Base-by-base conservation (phyloP, 2,888 invertebrate species). In the Drosophila falleni region DNA sequence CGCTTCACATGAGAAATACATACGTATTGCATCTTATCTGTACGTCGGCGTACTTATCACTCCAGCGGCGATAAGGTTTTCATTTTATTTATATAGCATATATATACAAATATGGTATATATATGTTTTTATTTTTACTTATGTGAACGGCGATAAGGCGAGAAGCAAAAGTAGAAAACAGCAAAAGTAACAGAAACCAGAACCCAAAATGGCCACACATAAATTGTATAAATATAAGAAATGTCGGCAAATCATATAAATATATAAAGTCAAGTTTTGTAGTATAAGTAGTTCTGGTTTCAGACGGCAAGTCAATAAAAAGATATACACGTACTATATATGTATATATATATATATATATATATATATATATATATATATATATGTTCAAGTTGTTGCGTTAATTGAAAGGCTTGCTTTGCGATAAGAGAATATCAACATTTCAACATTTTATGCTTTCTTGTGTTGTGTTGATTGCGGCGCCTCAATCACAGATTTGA, bases 11-110 rank as follows among this genome's bases (percentile, higher is more conserved):
- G 44, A 56, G 44, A 44, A 56, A 35, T 50, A 54, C 50, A 35
- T 50, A 54, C 50, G 19, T 50, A 35, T 46, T 64, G 31, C 65
- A 83, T 86, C 84, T 88, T 84, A 88, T 84, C 83, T 86, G 62
- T 53, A 67, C 37, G 83, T 65, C 59, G 61, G 42, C 60, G 72
- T 67, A 74, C 81, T 80, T 83, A 88, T 88, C 89, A 78, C 39
- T 42, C 62, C 59, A 68, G 51, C 59, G 49, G 37, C 37, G 47
- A 83, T 83, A 83, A 88, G 83, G 83, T 53, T 68, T 78, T 66
- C 50, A 63, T 62, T 80, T 80, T 65, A 69, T 67, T 64, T 68
- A 61, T 66, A 62, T 51, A 44, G 6, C 29, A 15, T 15, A 39
- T 53, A 33, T 35, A 44, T 33, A 44, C n/a, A 29, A 8, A 41